Conservation (phyloP, 2,113 vertebrate species). For the Xerus inauris region DNA sequence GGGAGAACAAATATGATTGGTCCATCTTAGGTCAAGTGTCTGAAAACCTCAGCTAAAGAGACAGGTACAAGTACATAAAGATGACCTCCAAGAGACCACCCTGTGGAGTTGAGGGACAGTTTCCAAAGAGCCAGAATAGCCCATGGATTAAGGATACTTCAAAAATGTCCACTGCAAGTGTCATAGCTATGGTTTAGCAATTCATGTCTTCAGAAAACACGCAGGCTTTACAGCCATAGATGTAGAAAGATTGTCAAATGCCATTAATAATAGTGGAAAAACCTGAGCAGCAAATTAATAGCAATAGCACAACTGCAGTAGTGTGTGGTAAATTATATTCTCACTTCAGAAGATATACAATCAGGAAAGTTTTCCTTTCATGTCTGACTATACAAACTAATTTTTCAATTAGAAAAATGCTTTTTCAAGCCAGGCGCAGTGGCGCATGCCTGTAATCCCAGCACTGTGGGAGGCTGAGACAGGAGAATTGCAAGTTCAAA, state of each 20-base stretch:
- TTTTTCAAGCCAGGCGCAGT: too few relatives aligned
- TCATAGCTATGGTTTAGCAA: background rate
- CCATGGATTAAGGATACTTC: background rate
- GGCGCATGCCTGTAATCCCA: too few relatives aligned
- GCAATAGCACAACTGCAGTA: background rate
- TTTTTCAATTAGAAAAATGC: slow-evolving; percentile 37
- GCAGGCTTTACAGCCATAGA: background rate
- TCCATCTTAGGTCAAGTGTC: background rate
- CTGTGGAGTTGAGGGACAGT: background rate
- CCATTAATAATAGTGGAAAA: background rate
- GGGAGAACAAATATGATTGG: background rate
- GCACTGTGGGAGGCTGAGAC: too few relatives aligned
- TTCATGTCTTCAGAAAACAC: background rate
- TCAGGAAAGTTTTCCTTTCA: background rate
- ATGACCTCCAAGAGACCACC: background rate
- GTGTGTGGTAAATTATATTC: background rate
- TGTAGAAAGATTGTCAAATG: background rate
- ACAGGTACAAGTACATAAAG: background rate
- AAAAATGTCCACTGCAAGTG: background rate
- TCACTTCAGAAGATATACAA: background rate
- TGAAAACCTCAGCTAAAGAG: background rate
- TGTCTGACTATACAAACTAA: background rate
- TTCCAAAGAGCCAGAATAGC: background rate
- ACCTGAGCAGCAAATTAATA: background rate
- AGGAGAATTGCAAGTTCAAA: too few relatives aligned